Evolutionary conservation across 1,140 invertebrate species (phyloP).

Genomic region (Gerris buenoi): DNA sequence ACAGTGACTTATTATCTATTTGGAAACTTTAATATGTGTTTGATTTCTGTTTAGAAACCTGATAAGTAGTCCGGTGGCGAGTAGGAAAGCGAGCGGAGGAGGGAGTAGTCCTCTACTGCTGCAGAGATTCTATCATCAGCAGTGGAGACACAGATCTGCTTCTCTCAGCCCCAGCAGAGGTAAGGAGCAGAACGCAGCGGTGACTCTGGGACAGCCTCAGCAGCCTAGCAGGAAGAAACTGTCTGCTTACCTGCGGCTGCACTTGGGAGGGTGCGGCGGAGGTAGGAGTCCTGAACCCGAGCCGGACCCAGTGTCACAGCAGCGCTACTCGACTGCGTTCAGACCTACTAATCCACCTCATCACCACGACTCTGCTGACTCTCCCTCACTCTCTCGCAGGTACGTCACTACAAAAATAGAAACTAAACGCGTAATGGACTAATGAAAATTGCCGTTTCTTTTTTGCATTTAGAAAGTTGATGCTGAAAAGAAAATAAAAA

Average conservation of each 20-base stretch:
- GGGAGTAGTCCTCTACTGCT: conserved; percentile 46
- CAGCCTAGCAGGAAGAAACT: not conserved
- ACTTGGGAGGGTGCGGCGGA: not conserved
- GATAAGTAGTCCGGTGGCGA: not conserved
- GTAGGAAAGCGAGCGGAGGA: conserved; percentile 21
- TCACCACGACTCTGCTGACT: not conserved
- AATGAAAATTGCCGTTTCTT: no score
- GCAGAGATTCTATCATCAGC: conserved; percentile 45
- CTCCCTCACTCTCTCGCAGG: not conserved
- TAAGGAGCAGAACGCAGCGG: not conserved
- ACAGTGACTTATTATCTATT: no score
- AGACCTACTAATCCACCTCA: not conserved
- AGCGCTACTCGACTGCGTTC: not conserved
- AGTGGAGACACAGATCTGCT: conserved; percentile 15
- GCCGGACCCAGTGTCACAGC: not conserved
- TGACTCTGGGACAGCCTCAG: not conserved
- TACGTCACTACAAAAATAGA: no score
- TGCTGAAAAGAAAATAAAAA: no score
- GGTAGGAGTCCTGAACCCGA: not conserved
- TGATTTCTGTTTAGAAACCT: not conserved
- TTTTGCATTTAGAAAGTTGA: no score
- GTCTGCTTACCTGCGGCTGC: not conserved
- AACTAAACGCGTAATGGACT: no score
- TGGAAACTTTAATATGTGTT: no score
- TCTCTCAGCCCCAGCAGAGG: not conserved